phyloP scores from a whole-genome alignment of 2,113 vertebrate species.

The Xenopus laevis region DNA sequence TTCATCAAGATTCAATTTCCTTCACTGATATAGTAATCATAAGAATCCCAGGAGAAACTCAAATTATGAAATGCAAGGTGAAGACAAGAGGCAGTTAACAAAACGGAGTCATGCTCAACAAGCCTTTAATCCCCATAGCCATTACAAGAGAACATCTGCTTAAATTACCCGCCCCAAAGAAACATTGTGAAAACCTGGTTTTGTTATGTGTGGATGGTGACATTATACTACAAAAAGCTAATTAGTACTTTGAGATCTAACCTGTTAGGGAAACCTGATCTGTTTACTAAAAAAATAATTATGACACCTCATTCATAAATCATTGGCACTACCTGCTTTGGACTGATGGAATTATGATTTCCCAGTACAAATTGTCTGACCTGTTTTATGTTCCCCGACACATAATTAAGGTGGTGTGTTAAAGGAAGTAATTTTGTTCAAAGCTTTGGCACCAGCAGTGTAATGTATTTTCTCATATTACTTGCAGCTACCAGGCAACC shows the following conservation, averaged over 20 bases:
- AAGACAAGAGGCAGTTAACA: constrained; percentile 74
- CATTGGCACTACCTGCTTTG: constrained; percentile 81
- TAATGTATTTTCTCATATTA: constrained; percentile 75
- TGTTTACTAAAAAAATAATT: constrained; percentile 78
- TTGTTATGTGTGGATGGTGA: constrained; percentile 75
- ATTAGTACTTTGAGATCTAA: constrained; percentile 84
- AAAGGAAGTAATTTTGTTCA: constrained; percentile 93
- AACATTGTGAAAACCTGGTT: constrained; percentile 77
- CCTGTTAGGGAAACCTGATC: constrained; percentile 81
- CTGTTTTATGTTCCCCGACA: constrained; percentile 88
- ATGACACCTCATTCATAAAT: constrained; percentile 87
- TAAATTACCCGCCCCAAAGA: constrained; percentile 78
- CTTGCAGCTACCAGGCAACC: constrained; percentile 73
- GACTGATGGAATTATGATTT: constrained; percentile 92
- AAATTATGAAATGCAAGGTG: constrained; percentile 58
- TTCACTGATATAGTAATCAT: no score
- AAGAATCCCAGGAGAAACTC: no score
- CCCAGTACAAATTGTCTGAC: constrained; percentile 88
- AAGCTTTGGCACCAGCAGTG: constrained; percentile 79
- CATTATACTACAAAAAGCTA: constrained; percentile 78
- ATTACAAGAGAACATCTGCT: constrained; percentile 77
- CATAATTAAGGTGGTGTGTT: constrained; percentile 88
- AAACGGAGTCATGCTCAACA: constrained; percentile 73
- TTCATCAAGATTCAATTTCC: no score
- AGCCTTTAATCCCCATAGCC: constrained; percentile 73